Evolutionary conservation across 2,113 vertebrate species (phyloP), one percentile per base, ranked within the genome.

Genomic region (Colaptes auratus): DNA sequence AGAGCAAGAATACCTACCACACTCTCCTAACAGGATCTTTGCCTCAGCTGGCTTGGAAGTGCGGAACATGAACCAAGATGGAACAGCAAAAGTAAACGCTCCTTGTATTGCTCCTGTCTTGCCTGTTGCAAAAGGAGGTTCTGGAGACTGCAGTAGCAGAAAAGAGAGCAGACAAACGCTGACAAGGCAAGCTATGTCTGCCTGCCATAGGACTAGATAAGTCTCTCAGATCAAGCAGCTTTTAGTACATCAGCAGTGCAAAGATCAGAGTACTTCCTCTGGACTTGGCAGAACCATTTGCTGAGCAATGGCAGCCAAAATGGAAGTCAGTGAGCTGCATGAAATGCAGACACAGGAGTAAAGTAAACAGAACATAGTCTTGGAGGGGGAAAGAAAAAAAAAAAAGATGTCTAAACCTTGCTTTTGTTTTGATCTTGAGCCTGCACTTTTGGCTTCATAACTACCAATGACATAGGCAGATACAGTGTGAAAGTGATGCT

Each of bases 361-460:
- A 85, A 50, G 17, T 76, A 89, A 95, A 87, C 16, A 67, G 21
- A 81, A 90, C 1, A 4, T 8, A 8, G 2, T 25, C 28, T 27
- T 28, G 55, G 25, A 16, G 13, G 25, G 28, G 8, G 28, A 31
- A 2, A 77, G 39, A 39, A 39, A 39, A 39, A 39, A 39, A 39
- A 39, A 9, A 10, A n/a, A 58, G 5, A 9, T 71, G 17, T 44
- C 46, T 91, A 73, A 92, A 71, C 17, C 39, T n/a, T 74, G 20
- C 9, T 15, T 66, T 91, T 5, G 2, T 19, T 88, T 89, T 95
- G 65, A 81, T 87, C 91, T 95, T 92, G 72, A 82, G 92, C 44
- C 33, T 78, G 33, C 17, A 60, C 23, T 21, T 61, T 70, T 65
- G 83, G 48, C 50, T 52, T 52, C 23, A 52, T 25, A 52, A 52